Conservation (phyloP, 2,888 invertebrate genomes). For the Torymus auratus region DNA sequence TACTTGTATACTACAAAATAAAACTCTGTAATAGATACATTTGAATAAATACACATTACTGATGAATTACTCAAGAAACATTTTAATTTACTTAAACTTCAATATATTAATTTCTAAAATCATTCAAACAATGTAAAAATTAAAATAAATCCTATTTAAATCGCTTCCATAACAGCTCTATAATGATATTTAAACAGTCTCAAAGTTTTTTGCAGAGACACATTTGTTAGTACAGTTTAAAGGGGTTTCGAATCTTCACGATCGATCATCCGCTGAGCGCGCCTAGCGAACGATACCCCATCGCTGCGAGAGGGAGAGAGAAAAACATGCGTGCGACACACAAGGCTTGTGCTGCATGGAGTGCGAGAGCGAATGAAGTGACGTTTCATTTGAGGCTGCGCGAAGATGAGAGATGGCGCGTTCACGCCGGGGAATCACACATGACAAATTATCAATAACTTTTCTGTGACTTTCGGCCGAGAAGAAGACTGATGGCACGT, state of each 20-base stretch:
- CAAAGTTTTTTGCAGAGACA: neutral
- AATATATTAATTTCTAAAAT: too few relatives aligned
- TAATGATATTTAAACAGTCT: neutral
- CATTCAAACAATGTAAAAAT: too few relatives aligned
- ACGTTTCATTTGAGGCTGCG: slow-evolving; percentile 46
- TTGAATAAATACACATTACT: too few relatives aligned
- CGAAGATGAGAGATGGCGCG: slow-evolving; percentile 65
- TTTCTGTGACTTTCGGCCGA: slow-evolving; percentile 58
- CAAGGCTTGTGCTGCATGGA: slow-evolving; percentile 19
- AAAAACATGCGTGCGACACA: too few relatives aligned
- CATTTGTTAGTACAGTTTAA: slow-evolving; percentile 31
- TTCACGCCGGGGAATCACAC: slow-evolving; percentile 61
- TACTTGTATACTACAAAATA: too few relatives aligned
- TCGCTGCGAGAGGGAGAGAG: slow-evolving; percentile 33
- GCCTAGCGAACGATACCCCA: slow-evolving; percentile 40
- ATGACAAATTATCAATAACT: slow-evolving; percentile 71
- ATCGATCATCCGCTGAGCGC: slow-evolving; percentile 43
- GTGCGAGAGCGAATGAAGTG: slow-evolving; percentile 21
- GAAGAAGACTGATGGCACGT: slow-evolving; percentile 67
- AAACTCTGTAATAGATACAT: too few relatives aligned
- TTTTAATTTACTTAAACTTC: too few relatives aligned
- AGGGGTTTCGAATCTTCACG: slow-evolving; percentile 35
- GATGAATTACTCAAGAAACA: too few relatives aligned
- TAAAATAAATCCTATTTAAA: too few relatives aligned
- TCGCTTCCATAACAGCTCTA: too few relatives aligned